Conservation (phyloP, 2,888 invertebrate genomes). For the Ormyrus rosae region DNA sequence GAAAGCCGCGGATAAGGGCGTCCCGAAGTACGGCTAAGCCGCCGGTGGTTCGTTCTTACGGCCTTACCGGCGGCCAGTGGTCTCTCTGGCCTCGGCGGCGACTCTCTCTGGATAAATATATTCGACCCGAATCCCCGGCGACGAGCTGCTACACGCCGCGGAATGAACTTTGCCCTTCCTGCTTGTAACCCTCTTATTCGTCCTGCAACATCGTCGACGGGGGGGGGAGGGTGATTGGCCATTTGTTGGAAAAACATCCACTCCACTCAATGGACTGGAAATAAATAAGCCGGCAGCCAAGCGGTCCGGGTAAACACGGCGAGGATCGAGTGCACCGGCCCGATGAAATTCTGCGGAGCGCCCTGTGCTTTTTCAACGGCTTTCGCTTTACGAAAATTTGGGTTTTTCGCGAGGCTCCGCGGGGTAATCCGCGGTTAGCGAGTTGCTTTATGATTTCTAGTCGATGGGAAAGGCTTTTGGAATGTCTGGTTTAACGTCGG, state of each 20-base stretch:
- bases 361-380: background rate
- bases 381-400: background rate
- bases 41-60: constrained; percentile 17
- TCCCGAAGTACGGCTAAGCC: constrained; percentile 11
- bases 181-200: background rate
- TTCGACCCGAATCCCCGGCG: constrained; percentile 35
- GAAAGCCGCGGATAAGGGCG: background rate
- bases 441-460: too few relatives aligned
- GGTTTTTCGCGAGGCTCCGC: too few relatives aligned
- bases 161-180: constrained; percentile 10
- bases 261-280: background rate
- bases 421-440: too few relatives aligned
- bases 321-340: background rate
- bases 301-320: background rate
- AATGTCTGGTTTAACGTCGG: too few relatives aligned
- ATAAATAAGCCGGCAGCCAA: background rate
- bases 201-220: background rate
- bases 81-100: background rate
- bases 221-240: constrained; percentile 19
- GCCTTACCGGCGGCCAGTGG: background rate
- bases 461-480: too few relatives aligned
- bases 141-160: constrained; percentile 16
- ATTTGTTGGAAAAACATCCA: constrained; percentile 32
- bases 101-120: background rate
- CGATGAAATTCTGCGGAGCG: background rate